A percentile compares a stretch with the other conserved stretches of the same genome.
These are phyloP conservation scores for Calidris pygmaea DNA, from an alignment of 2,113 vertebrate species.

Conservation along the genomic window DNA sequence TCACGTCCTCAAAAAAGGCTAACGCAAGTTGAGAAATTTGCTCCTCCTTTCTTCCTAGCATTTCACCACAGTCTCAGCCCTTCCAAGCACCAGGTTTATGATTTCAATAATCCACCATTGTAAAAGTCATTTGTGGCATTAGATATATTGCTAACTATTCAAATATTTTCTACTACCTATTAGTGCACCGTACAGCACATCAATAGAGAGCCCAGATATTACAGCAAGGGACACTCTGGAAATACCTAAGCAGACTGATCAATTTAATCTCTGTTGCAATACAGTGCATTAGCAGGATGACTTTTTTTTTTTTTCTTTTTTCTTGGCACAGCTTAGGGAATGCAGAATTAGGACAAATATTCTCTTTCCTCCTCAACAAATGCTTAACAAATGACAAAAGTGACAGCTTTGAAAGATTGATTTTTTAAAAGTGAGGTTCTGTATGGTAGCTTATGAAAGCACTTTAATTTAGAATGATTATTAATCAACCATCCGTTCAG, in stretches of 20 bases:
- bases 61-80: neutral
- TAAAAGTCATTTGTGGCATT: slow-evolving; percentile 24
- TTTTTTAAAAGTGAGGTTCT: slow-evolving; percentile 69
- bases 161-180: slow-evolving; percentile 44
- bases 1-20: neutral
- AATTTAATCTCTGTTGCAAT: slow-evolving; percentile 66
- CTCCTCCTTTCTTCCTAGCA: neutral
- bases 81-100: neutral
- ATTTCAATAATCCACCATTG: neutral
- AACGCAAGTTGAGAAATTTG: neutral
- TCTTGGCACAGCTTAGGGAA: slow-evolving; percentile 57
- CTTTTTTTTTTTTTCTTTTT: slow-evolving; percentile 32
- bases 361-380: slow-evolving; percentile 62
- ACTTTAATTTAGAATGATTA: slow-evolving; percentile 71
- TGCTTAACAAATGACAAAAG: slow-evolving; percentile 66
- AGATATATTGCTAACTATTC: slow-evolving; percentile 27
- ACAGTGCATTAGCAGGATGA: slow-evolving; percentile 54
- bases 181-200: slow-evolving; percentile 31
- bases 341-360: slow-evolving; percentile 69
- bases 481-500: slow-evolving; percentile 69
- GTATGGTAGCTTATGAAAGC: slow-evolving; percentile 63
- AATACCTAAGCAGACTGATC: slow-evolving; percentile 63
- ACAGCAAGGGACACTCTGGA: slow-evolving; percentile 49
- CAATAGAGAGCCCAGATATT: slow-evolving; percentile 50
- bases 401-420: slow-evolving; percentile 66